phyloP scores from a whole-genome alignment of 2,888 invertebrate genomes.

The Rotaria sp. region DNA sequence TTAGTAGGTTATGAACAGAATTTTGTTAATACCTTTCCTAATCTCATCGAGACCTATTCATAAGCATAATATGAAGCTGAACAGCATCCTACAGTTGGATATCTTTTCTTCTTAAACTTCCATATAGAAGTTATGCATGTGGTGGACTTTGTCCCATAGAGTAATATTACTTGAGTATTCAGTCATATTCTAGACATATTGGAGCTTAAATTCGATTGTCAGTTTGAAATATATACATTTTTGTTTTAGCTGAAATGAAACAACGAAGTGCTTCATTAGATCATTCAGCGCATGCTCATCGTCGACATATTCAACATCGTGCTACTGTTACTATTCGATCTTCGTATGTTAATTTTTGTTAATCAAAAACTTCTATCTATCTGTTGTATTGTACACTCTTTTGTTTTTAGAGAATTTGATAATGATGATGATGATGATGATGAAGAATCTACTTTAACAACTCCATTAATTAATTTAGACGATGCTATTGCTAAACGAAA shows the following conservation, averaged over 20 bases:
- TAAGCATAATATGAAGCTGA: too few relatives aligned
- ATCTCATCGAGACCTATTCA: too few relatives aligned
- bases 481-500: neutral
- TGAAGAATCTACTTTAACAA: neutral
- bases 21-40: too few relatives aligned
- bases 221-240: neutral
- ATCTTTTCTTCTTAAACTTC: too few relatives aligned
- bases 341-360: neutral
- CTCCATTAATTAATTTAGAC: neutral
- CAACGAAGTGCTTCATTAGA: slow-evolving; percentile 21
- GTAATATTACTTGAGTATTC: too few relatives aligned
- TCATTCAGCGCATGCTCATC: neutral
- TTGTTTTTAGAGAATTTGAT: neutral
- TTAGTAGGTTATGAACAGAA: too few relatives aligned
- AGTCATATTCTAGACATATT: too few relatives aligned
- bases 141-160: too few relatives aligned
- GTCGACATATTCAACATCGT: neutral
- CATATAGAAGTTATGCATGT: too few relatives aligned
- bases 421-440: neutral
- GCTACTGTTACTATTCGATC: neutral
- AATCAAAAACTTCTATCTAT: neutral
- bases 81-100: too few relatives aligned
- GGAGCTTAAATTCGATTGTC: neutral
- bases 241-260: slow-evolving; percentile 15
- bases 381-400: neutral